Conservation (phyloP, 2,888 invertebrate species). For the Mamestra brassicae region DNA sequence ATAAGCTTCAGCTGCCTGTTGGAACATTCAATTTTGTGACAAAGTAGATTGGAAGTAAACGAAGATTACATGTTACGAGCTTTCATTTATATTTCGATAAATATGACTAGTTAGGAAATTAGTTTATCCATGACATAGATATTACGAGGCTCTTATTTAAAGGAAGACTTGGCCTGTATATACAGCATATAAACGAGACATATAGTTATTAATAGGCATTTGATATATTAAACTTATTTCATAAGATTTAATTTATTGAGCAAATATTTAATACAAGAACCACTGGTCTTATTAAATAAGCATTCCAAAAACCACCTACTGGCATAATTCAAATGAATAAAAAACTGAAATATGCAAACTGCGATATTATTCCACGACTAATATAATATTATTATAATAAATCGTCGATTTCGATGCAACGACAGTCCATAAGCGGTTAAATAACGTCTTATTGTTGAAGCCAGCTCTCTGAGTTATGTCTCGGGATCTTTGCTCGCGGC, state of each 20-base stretch:
- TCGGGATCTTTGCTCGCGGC: constrained; percentile 49
- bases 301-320: constrained; percentile 35
- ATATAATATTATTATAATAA: constrained; percentile 66
- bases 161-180: not conserved
- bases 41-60: constrained; percentile 49
- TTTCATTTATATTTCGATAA: constrained; percentile 11
- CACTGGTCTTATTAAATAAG: constrained; percentile 21
- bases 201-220: not conserved
- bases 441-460: constrained; percentile 58
- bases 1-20: constrained; percentile 52
- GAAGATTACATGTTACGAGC: constrained; percentile 39
- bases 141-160: not conserved
- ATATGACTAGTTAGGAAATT: constrained; percentile 34
- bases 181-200: not conserved
- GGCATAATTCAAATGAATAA: constrained; percentile 36
- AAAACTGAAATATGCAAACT: constrained; percentile 56
- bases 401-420: constrained; percentile 63
- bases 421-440: constrained; percentile 49
- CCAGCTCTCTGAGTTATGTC: constrained; percentile 54
- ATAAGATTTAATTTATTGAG: not conserved
- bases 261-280: constrained; percentile 4
- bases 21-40: constrained; percentile 53
- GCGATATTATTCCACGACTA: constrained; percentile 58
- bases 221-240: not conserved
- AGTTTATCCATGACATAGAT: not conserved